A percentile compares a stretch with the other conserved stretches of the same genome.
Conservation (phyloP, 1,140 invertebrate genomes). For the Kradibia gibbosae region DNA sequence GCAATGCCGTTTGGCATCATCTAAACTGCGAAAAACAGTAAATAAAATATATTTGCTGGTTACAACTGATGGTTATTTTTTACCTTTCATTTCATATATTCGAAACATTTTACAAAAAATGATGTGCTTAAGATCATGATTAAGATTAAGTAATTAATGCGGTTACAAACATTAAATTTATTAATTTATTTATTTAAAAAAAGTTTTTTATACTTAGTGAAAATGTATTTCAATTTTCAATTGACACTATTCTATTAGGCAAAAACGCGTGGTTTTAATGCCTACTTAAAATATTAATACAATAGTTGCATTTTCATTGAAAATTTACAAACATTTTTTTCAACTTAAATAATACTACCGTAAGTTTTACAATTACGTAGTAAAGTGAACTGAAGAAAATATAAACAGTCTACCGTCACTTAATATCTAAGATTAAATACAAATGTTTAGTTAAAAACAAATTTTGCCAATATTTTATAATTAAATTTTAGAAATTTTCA, state of each 20-base stretch:
- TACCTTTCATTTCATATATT: neutral
- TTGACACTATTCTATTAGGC: neutral
- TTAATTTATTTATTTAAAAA: neutral
- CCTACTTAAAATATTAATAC: neutral
- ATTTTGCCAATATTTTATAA: neutral
- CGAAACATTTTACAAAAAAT: neutral
- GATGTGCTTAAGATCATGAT: no score
- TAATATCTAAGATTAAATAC: slow-evolving; percentile 1
- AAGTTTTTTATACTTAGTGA: neutral
- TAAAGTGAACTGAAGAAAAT: neutral
- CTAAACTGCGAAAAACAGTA: slow-evolving; percentile 42
- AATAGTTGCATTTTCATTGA: neutral
- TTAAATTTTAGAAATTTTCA: neutral
- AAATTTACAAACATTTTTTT: slow-evolving; percentile 18
- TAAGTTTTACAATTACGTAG: neutral
- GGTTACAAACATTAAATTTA: neutral
- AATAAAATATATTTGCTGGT: slow-evolving; percentile 50
- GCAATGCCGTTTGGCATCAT: slow-evolving; percentile 38
- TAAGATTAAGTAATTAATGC: neutral
- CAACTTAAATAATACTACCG: neutral
- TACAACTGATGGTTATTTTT: neutral
- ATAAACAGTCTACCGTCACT: neutral
- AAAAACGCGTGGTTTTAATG: neutral
- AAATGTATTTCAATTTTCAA: slow-evolving; percentile 12
- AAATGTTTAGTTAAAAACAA: neutral